Percentiles rank a stretch among this genome's conserved stretches.
These are phyloP conservation scores for Linepithema humile DNA, from an alignment of 1,140 invertebrate genomes.

Conservation along the genomic window DNA sequence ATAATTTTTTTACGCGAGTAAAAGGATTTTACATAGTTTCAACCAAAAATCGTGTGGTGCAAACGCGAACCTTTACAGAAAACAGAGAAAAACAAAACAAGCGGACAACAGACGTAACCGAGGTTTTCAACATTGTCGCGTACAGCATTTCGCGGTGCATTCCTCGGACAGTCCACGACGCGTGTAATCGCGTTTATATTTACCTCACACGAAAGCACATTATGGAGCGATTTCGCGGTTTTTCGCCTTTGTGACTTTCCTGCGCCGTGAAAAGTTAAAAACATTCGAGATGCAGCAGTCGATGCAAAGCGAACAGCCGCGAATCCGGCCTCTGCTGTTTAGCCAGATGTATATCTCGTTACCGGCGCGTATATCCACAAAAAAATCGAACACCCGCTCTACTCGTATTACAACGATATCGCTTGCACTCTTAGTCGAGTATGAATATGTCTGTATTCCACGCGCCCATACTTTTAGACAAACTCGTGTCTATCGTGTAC, in stretches of 20 bases:
- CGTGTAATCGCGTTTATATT: background rate
- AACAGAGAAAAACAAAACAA: constrained; percentile 56
- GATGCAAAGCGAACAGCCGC: constrained; percentile 8
- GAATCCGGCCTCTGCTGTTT: constrained; percentile 3
- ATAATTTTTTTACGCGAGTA: background rate
- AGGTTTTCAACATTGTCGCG: constrained; percentile 4
- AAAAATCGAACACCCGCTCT: background rate
- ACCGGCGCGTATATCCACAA: background rate
- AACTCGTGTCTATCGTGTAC: background rate
- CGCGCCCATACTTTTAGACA: constrained; percentile 5
- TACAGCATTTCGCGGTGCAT: constrained; percentile 13
- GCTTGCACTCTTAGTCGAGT: constrained; percentile 10
- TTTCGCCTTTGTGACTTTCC: background rate
- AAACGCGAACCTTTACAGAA: constrained; percentile 47
- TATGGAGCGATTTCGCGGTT: background rate
- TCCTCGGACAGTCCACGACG: background rate
- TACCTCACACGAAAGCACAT: background rate
- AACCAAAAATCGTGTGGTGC: constrained; percentile 36
- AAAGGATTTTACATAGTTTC: background rate
- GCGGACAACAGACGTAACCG: constrained; percentile 47
- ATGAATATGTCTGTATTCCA: constrained; percentile 8
- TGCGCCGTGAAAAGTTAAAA: background rate
- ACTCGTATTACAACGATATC: constrained; percentile 19
- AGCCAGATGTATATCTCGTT: background rate
- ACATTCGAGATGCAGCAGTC: background rate